These are phyloP conservation scores for Diprion similis DNA, from an alignment of 1,140 invertebrate species.

Conservation along the genomic window DNA sequence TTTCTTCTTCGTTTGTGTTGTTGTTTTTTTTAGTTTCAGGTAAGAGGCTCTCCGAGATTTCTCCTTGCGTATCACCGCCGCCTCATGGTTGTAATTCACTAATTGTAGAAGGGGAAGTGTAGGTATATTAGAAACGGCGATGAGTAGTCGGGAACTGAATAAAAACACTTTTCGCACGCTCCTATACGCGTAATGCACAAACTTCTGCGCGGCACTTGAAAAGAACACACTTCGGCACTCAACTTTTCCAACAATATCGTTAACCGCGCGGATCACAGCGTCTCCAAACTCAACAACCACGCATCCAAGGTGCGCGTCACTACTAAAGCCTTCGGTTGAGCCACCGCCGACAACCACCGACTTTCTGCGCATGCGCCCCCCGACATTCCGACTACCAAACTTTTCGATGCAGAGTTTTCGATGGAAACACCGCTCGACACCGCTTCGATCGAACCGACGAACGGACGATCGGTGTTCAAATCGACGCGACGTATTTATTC, in stretches of 20 bases:
- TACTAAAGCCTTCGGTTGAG: slow-evolving; percentile 30
- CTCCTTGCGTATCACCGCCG: slow-evolving; percentile 43
- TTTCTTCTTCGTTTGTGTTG: no score
- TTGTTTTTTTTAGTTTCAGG: slow-evolving; percentile 24
- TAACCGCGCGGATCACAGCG: neutral
- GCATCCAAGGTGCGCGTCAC: slow-evolving; percentile 42
- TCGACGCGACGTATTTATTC: no score
- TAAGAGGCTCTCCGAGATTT: slow-evolving; percentile 38
- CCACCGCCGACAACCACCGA: slow-evolving; percentile 1
- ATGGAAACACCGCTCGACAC: no score
- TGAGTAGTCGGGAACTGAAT: no score
- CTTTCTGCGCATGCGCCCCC: slow-evolving; percentile 27
- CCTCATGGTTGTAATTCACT: neutral
- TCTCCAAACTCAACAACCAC: slow-evolving; percentile 20
- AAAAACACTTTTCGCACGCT: no score
- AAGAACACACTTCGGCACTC: neutral
- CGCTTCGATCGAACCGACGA: no score
- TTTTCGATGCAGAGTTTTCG: neutral
- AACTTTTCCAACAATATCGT: neutral
- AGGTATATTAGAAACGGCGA: no score
- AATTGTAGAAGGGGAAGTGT: no score
- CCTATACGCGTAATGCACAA: neutral
- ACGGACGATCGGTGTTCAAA: no score
- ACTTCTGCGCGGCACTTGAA: neutral
- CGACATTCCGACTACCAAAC: neutral